Base-by-base conservation (phyloP, 2,888 invertebrate species). In the Sinodicranocentrus sp. region DNA sequence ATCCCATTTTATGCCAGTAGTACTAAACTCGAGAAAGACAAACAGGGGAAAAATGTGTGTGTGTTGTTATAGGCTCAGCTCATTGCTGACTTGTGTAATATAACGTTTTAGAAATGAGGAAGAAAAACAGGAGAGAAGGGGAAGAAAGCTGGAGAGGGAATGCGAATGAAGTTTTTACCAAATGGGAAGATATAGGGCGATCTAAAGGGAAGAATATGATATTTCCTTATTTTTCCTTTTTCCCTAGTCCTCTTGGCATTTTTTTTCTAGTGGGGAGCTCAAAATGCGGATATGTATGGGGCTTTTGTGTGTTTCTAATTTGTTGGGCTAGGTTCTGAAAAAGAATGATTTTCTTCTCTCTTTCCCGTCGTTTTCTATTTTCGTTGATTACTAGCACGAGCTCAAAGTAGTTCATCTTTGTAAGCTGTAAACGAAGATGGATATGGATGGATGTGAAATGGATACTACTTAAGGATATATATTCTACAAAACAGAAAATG, bases 321-420 rank as follows among this genome's bases (percentile, higher is more conserved):
- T 80, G 80, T 80, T 80, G 80, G 80, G 80, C 71, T 72, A 80
- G 80, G 80, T 72, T 80, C 63, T 48, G 78, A 1, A 39, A 67
- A 67, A 15, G 21, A 21, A 48, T 5, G 43, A 5, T 33, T 28
- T 33, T 28, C 33, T 6, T 63, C 15, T 10, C 13, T 28, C 33
- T 6, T 63, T 3, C 1, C 13, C 26, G 61, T 54, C 48, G 48
- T 48, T n/a, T 48, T 48, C 48, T 48, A 10, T 48, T 76, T 68
- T 48, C 26, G 59, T 63, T 71, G 79, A 79, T 79, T 79, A 71
- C 61, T 61, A 65, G 72, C 80, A 80, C 80, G 72, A 80, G 80
- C 75, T 28, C 57, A 44, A n/a, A 33, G 26, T 70, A 10, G 48
- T 48, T 78, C 70, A 67, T 67, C 67, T 54, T 76, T 67, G 67